Conservation (phyloP, 2,888 invertebrate genomes). For the Amphipoea oculea region DNA sequence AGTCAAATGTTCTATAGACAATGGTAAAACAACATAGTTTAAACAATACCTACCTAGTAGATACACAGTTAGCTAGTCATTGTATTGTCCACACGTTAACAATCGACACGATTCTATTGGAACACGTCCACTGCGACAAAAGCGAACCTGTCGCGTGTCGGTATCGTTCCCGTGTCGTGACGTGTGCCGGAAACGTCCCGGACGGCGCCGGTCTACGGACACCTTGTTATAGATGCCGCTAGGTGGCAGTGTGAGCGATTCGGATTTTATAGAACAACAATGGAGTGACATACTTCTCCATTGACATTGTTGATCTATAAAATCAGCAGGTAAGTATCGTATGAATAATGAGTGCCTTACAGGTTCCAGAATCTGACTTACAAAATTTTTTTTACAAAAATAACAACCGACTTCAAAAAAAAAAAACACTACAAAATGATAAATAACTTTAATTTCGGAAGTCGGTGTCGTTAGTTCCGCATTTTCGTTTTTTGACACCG, state of each 20-base stretch:
- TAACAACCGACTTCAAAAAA: no score
- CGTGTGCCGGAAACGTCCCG: constrained; percentile 66
- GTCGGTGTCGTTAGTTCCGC: no score
- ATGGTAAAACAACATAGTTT: background rate
- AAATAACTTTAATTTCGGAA: no score
- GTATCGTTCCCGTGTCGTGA: constrained; percentile 58
- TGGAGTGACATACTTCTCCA: no score
- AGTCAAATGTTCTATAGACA: background rate
- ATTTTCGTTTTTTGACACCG: no score
- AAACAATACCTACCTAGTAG: background rate
- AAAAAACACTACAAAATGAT: no score
- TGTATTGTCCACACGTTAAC: constrained; percentile 14
- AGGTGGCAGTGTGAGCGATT: constrained; percentile 42
- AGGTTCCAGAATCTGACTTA: background rate
- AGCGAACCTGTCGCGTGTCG: constrained; percentile 46
- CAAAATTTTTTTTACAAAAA: no score
- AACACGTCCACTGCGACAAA: constrained; percentile 44
- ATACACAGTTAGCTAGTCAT: background rate
- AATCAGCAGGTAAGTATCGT: background rate
- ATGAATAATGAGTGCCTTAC: background rate
- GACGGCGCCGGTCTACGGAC: constrained; percentile 56
- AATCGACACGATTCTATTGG: constrained; percentile 38
- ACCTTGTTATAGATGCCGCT: constrained; percentile 13
- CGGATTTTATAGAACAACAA: background rate
- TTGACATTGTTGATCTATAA: background rate